Conservation (phyloP, 2,797 vertebrate species). For the Rhodeus uyekii region DNA sequence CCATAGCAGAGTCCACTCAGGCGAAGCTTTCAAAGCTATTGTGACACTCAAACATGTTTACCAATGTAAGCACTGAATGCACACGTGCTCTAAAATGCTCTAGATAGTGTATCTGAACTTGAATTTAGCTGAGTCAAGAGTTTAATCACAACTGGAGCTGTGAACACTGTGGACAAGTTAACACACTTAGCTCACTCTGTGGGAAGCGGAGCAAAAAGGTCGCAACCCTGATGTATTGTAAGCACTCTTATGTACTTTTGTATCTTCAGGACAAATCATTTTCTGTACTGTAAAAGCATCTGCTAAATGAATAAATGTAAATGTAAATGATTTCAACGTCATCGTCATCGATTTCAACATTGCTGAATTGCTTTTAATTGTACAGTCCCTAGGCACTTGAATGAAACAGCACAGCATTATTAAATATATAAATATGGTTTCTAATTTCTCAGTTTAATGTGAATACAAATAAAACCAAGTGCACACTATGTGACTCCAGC, state of each 20-base stretch:
- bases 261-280: no score
- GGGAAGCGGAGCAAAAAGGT: constrained; percentile 16
- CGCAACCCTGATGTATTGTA: constrained; percentile 22
- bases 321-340: no score
- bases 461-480: not conserved
- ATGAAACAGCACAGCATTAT: not conserved
- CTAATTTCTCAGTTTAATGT: not conserved
- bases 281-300: constrained; percentile 32
- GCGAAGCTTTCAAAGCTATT: no score
- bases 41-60: not conserved
- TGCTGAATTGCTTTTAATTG: not conserved
- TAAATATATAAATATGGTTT: not conserved
- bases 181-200: constrained; percentile 25
- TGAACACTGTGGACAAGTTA: not conserved
- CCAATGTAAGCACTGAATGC: not conserved
- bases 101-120: not conserved
- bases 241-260: no score
- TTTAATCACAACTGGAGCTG: constrained; percentile 9
- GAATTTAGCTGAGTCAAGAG: constrained; percentile 12
- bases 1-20: no score
- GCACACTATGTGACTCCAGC: not conserved
- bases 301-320: no score
- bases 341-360: no score
- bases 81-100: not conserved
- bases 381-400: not conserved